phyloP scores from a whole-genome alignment of 2,888 invertebrate species.

The Mesodorylaimus sp. region DNA sequence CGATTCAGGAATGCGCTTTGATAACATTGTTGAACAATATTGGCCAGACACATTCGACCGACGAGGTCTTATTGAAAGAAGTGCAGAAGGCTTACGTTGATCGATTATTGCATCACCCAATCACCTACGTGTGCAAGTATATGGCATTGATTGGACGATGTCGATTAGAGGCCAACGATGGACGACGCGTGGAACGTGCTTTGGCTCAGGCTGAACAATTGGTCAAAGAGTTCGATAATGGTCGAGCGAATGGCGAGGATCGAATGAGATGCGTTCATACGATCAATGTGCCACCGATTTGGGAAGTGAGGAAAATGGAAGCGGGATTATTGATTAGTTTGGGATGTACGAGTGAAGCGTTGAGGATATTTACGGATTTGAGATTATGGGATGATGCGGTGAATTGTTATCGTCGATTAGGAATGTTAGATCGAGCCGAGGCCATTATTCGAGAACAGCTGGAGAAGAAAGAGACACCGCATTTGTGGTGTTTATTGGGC shows the following conservation, averaged over 20 bases:
- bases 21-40: no score
- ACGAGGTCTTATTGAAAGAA: no score
- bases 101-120: no score
- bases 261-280: no score
- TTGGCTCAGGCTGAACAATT: slow-evolving; percentile 3
- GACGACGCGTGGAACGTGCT: slow-evolving; percentile 1
- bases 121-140: no score
- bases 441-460: slow-evolving; percentile 61
- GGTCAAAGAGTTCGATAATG: neutral
- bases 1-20: no score
- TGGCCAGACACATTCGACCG: no score
- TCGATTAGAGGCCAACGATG: neutral
- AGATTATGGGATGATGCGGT: slow-evolving; percentile 82
- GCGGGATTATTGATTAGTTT: slow-evolving; percentile 19
- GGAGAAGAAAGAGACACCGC: slow-evolving; percentile 56
- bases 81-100: no score
- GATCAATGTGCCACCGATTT: neutral
- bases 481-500: slow-evolving; percentile 74
- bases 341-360: slow-evolving; percentile 31
- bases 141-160: no score
- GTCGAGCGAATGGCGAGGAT: neutral
- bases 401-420: slow-evolving; percentile 63
- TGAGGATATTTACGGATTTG: slow-evolving; percentile 37
- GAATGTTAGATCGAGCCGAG: slow-evolving; percentile 70
- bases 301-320: neutral